Percentiles rank a stretch among this genome's conserved stretches.
Conservation (phyloP, 1,140 invertebrate genomes). For the Hyles euphorbiae region DNA sequence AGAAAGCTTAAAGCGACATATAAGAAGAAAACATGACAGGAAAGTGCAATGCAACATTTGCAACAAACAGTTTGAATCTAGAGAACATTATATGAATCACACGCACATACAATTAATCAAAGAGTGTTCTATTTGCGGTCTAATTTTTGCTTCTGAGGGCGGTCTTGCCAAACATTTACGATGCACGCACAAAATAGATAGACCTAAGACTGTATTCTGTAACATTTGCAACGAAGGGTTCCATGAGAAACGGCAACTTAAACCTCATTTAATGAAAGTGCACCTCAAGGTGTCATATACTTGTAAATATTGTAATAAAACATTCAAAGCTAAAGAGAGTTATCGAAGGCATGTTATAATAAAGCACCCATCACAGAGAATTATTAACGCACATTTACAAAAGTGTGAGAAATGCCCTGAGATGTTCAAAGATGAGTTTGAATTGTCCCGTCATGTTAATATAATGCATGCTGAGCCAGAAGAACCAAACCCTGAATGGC, state of each 20-base stretch:
- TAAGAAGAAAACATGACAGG: conserved; percentile 60
- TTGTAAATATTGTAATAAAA: conserved; percentile 53
- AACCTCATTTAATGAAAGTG: conserved; percentile 58
- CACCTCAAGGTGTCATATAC: conserved; percentile 63
- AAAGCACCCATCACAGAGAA: conserved; percentile 39
- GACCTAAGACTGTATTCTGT: conserved; percentile 55
- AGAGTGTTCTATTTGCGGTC: conserved; percentile 55
- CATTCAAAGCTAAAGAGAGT: conserved; percentile 63
- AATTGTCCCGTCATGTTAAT: conserved; percentile 54
- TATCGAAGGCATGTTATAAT: conserved; percentile 53
- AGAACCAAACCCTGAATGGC: conserved; percentile 15
- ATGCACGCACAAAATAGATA: conserved; percentile 57
- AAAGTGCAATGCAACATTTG: conserved; percentile 53
- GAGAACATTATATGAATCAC: conserved; percentile 54
- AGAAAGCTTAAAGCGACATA: conserved; percentile 61
- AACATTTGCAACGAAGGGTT: conserved; percentile 58
- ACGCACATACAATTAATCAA: conserved; percentile 50
- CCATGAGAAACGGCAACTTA: conserved; percentile 54
- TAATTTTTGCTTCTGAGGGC: conserved; percentile 59
- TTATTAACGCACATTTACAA: conserved; percentile 28
- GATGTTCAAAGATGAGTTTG: conserved; percentile 54
- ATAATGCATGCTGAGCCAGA: conserved; percentile 28
- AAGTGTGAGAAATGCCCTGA: conserved; percentile 51
- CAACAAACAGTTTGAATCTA: conserved; percentile 56
- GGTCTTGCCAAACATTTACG: conserved; percentile 58